phyloP scores from a whole-genome alignment of 37 sponge, comb jelly and placozoan genomes.

The Geodia barretti region DNA sequence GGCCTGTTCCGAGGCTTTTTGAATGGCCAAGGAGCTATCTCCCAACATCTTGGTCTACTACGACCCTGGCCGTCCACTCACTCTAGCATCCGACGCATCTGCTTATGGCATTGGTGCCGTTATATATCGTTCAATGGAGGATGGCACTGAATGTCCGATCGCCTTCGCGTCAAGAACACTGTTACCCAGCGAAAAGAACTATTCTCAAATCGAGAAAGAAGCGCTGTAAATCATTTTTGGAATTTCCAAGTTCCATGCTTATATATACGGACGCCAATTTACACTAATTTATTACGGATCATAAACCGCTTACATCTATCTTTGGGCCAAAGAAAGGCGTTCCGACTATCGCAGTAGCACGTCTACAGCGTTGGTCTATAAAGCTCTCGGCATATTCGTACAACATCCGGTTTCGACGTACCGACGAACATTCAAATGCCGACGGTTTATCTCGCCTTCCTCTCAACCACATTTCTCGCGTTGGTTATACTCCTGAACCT shows the following conservation, averaged over 20 bases:
- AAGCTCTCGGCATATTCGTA: constrained; percentile 41
- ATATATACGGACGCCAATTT: not conserved
- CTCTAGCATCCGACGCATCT: constrained; percentile 32
- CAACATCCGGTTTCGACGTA: constrained; percentile 46
- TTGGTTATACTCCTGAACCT: too few relatives aligned
- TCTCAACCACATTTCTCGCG: too few relatives aligned
- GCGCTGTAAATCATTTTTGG: not conserved
- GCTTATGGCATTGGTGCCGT: constrained; percentile 62
- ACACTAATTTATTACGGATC: constrained; percentile 21
- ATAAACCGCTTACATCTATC: constrained; percentile 31
- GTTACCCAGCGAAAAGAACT: not conserved
- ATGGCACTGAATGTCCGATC: constrained; percentile 44
- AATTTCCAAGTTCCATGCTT: not conserved
- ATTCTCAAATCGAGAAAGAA: constrained; percentile 6
- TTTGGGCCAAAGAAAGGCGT: constrained; percentile 26
- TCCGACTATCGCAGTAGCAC: constrained; percentile 12
- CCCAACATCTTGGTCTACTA: constrained; percentile 30
- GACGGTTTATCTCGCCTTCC: constrained; percentile 61
- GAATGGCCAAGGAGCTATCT: constrained; percentile 20
- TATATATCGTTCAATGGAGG: constrained; percentile 42
- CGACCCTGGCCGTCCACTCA: constrained; percentile 28
- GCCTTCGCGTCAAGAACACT: constrained; percentile 39
- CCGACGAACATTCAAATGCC: constrained; percentile 60
- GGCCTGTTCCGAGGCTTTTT: constrained; percentile 24
- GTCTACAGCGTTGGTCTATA: constrained; percentile 38